Evolutionary conservation across 2,113 vertebrate genomes (phyloP).

Genomic region (Setophaga petechia): DNA sequence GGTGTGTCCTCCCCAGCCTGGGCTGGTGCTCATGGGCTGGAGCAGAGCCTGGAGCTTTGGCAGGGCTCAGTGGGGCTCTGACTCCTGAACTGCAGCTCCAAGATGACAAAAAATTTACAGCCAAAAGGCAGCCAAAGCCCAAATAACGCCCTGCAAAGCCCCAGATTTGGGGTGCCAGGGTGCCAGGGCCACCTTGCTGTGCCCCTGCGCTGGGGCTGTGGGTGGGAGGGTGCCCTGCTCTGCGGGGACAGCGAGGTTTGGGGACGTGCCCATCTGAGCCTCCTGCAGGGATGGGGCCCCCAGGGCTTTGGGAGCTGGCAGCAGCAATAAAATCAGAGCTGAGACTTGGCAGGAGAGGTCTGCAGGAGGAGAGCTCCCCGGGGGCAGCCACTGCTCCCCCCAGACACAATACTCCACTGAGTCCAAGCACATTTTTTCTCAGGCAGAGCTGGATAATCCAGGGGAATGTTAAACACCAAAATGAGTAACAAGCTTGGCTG

Average conservation of each 20-base stretch:
- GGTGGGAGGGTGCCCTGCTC: accelerated
- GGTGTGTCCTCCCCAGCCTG: neutral
- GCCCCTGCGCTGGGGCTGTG: neutral
- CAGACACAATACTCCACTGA: constrained; percentile 52
- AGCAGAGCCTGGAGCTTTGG: neutral
- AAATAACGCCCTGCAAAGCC: neutral
- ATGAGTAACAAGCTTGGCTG: constrained; percentile 27
- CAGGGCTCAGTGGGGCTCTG: neutral
- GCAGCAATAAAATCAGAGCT: neutral
- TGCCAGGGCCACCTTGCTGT: neutral
- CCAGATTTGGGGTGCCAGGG: neutral
- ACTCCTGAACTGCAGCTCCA: neutral
- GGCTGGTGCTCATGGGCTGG: neutral
- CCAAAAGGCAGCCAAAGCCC: neutral
- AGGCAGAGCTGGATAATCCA: constrained; percentile 52
- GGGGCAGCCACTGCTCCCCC: constrained; percentile 40
- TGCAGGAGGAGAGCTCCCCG: constrained; percentile 44
- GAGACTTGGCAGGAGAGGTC: constrained; percentile 50
- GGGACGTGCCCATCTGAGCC: neutral
- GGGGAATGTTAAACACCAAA: constrained; percentile 62
- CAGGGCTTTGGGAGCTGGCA: constrained; percentile 20
- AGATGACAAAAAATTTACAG: neutral
- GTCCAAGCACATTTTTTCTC: constrained; percentile 65
- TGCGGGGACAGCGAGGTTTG: neutral
- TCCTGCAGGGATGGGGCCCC: neutral